Conservation (phyloP, 1,140 invertebrate species). For the Dreissena rostriformis region DNA sequence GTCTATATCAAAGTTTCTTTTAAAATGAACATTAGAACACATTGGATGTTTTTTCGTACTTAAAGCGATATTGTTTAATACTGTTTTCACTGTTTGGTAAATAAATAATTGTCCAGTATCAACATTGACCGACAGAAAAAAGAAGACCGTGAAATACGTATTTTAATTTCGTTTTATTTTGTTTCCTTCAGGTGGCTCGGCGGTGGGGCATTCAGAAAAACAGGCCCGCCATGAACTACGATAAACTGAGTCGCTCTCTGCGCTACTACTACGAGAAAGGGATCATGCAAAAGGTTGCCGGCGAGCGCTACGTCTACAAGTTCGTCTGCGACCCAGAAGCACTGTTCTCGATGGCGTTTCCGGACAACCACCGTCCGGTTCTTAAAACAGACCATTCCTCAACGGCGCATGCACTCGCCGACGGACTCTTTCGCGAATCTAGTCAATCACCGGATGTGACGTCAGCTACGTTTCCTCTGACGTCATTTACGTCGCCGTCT, state of each 20-base stretch:
- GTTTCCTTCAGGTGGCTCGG: conserved; percentile 81
- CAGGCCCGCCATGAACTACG: conserved; percentile 98
- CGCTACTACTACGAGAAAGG: conserved; percentile 98
- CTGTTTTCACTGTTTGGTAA: too few species aligned
- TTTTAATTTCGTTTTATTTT: background rate
- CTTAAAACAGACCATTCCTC: conserved; percentile 71
- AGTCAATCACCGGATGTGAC: conserved; percentile 63
- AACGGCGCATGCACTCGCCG: conserved; percentile 61
- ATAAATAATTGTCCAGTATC: too few species aligned
- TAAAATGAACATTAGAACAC: too few species aligned
- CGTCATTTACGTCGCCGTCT: conserved; percentile 55
- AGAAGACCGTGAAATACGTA: too few species aligned
- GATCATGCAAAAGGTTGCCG: conserved; percentile 85
- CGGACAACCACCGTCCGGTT: conserved; percentile 77
- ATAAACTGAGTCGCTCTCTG: conserved; percentile 95
- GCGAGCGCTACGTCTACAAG: conserved; percentile 97
- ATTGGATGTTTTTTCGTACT: too few species aligned
- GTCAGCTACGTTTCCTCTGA: conserved; percentile 58
- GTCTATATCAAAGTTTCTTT: too few species aligned
- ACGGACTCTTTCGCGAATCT: conserved; percentile 64
- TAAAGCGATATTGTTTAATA: too few species aligned
- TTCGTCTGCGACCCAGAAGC: conserved; percentile 97
- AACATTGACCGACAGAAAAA: too few species aligned
- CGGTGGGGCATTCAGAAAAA: conserved; percentile 86
- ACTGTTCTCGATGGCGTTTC: conserved; percentile 91